These are phyloP conservation scores for Papilio helenus DNA, from an alignment of 1,140 invertebrate species.

Conservation along the genomic window DNA sequence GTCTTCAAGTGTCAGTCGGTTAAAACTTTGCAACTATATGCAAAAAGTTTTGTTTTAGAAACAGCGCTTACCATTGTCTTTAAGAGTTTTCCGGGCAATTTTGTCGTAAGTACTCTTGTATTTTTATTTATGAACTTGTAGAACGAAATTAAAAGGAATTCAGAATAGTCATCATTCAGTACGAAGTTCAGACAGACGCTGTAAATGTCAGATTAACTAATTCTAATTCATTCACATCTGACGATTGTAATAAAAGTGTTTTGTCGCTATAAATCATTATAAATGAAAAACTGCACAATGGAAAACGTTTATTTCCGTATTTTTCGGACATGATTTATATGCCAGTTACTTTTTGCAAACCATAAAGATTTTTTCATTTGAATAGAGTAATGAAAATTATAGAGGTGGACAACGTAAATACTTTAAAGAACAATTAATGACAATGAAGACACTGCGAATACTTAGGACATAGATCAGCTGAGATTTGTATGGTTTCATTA, in stretches of 20 bases:
- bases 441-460: background rate
- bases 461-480: background rate
- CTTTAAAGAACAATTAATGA: background rate
- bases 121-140: conserved; percentile 10
- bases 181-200: background rate
- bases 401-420: background rate
- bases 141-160: background rate
- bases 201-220: conserved; percentile 22
- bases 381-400: background rate
- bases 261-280: conserved; percentile 5
- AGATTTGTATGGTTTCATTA: conserved; percentile 17
- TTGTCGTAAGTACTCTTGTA: background rate
- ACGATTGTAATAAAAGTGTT: conserved; percentile 20
- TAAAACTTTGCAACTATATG: background rate
- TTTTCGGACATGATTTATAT: background rate
- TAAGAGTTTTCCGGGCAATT: background rate
- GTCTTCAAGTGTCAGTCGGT: background rate
- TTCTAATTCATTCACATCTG: conserved; percentile 4
- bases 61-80: background rate
- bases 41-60: background rate
- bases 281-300: background rate
- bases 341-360: background rate
- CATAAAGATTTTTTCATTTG: background rate
- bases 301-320: background rate
- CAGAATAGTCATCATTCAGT: background rate